These are phyloP conservation scores for Acipenser ruthenus DNA, from an alignment of 2,797 vertebrate species.

Conservation along the genomic window DNA sequence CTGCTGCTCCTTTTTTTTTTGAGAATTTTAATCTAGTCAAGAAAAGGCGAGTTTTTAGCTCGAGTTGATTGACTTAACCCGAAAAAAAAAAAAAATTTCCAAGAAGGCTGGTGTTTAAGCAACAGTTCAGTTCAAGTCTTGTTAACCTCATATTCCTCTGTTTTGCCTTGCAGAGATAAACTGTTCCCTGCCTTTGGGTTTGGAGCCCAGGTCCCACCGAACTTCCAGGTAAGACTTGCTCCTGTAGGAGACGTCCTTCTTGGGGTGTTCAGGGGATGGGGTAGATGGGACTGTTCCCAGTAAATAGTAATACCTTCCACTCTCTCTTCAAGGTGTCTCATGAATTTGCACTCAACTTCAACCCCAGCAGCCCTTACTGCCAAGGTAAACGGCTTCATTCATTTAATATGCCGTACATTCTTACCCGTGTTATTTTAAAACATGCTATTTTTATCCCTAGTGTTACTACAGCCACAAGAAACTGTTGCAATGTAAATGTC, in stretches of 20 bases:
- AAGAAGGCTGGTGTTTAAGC: too few relatives aligned
- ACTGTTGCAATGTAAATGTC: not conserved
- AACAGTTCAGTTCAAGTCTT: too few relatives aligned
- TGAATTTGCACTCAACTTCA: slow-evolving; percentile 91
- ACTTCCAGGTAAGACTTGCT: slow-evolving; percentile 64
- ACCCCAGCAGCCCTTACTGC: slow-evolving; percentile 74
- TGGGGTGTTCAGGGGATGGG: not conserved
- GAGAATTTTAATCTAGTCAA: not conserved
- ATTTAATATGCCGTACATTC: not conserved
- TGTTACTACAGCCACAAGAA: not conserved
- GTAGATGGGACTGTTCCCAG: not conserved
- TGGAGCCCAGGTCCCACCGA: slow-evolving; percentile 84
- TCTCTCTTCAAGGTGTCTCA: slow-evolving; percentile 67
- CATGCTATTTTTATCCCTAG: not conserved
- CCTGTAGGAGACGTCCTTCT: not conserved
- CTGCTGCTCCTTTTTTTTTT: not conserved
- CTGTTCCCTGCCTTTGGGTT: slow-evolving; percentile 90
- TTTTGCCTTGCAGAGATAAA: slow-evolving; percentile 66
- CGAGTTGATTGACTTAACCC: too few relatives aligned
- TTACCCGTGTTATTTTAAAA: not conserved
- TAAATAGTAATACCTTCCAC: too few relatives aligned
- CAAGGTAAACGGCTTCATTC: slow-evolving; percentile 54
- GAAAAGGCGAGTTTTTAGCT: not conserved
- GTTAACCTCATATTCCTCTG: slow-evolving; percentile 1
- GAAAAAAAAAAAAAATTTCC: too few relatives aligned